Evolutionary conservation across 2,888 invertebrate species (phyloP), one percentile per base, ranked within the genome.

Genomic region (Siphlonurus alternatus): DNA sequence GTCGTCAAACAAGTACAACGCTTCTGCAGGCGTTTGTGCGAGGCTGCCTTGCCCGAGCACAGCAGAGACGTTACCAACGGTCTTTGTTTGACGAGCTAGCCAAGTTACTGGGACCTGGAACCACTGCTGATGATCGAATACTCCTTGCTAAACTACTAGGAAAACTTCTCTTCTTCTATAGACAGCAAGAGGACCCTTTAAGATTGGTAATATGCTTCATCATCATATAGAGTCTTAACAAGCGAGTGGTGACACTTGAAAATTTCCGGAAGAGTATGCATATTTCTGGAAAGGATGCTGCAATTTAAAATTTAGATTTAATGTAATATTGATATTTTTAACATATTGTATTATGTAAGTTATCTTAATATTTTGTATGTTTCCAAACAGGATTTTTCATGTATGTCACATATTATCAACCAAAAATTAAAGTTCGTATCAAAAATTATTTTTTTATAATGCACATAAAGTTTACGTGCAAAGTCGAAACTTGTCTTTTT

Each of bases 11-110:
- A 70, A 89, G 91, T 72, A 84, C 91, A 18, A 80, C 89, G 68
- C 84, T 87, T 71, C 84, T 95, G 65, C 94, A 95, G 75, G 88
- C 91, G 0, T 85, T 83, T 74, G 83, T 86, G 5, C 79, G 92
- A 66, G 88, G 91, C 69, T 91, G 86, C 70, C 76, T 90, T 23
- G 79, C 80, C 53, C 79, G 91, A 25, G 85, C 85, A 73, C 79
- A 81, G 54, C 79, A 83, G 67, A 88, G 87, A 74, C 79, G 83
- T 63, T 73, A 77, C 65, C 83, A 88, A 71, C 79, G 93, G 62
- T 76, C 77, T 61, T 78, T 83, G 62, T 94, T 89, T 76, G 91
- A 93, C 72, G 76, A 77, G 25, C 77, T 79, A 59, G 79, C 82
- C 66, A 78, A 79, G 59, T 74, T 73, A 61, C 74, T 78, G 2